Conservation (phyloP, 2,797 vertebrate species). For the Halcyon leucocephala region DNA sequence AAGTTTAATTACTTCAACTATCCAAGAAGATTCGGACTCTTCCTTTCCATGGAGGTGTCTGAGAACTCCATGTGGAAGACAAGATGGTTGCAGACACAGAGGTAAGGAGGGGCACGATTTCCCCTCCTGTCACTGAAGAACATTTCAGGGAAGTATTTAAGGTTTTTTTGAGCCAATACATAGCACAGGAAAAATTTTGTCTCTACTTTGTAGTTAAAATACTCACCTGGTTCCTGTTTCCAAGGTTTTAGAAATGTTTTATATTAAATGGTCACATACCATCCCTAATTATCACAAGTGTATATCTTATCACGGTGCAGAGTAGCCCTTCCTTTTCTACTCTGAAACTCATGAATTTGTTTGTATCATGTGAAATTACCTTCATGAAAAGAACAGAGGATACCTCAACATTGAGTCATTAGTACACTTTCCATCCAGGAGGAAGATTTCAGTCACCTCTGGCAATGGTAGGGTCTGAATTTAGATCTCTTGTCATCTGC, state of each 20-base stretch:
- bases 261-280: background rate
- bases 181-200: background rate
- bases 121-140: background rate
- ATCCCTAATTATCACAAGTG: background rate
- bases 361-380: background rate
- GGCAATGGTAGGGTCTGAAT: background rate
- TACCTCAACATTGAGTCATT: background rate
- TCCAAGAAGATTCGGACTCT: background rate
- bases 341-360: background rate
- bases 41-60: background rate
- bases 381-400: background rate
- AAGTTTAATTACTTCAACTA: background rate
- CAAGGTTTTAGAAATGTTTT: background rate
- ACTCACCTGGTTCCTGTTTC: background rate
- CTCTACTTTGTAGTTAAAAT: background rate
- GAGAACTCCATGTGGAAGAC: slow-evolving; percentile 1
- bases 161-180: background rate
- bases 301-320: background rate
- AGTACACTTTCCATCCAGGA: background rate
- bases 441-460: background rate
- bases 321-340: background rate
- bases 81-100: background rate
- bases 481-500: background rate
- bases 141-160: background rate
- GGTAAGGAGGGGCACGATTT: background rate